These are phyloP conservation scores for Drosophila ezoana DNA, from an alignment of 2,888 invertebrate species.

Conservation along the genomic window DNA sequence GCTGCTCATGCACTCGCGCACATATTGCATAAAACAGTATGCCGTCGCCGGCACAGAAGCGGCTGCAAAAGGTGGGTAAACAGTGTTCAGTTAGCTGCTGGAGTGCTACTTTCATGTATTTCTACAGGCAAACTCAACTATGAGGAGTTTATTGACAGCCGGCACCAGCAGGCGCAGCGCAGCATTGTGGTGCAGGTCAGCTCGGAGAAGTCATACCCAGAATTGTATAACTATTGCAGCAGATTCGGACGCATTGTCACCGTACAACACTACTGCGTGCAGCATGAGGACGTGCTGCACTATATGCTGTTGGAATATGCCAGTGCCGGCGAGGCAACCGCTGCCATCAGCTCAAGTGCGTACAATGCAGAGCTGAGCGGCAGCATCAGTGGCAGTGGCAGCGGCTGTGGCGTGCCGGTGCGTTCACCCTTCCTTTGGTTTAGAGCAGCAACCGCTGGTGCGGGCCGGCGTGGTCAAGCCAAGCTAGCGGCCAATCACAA, in stretches of 20 bases:
- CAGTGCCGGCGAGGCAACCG: conserved; percentile 86
- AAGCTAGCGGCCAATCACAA: conserved; percentile 29
- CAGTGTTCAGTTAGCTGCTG: background rate
- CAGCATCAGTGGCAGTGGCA: conserved; percentile 66
- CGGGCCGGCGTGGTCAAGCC: conserved; percentile 62
- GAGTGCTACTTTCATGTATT: too few relatives aligned
- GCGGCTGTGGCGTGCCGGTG: conserved; percentile 86
- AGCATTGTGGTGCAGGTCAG: conserved; percentile 92
- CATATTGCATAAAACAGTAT: conserved; percentile 62
- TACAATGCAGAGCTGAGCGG: conserved; percentile 86
- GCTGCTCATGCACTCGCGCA: conserved; percentile 54
- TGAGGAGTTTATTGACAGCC: conserved; percentile 87
- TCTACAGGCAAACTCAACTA: conserved; percentile 80
- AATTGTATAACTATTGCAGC: conserved; percentile 89
- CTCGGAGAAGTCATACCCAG: conserved; percentile 88
- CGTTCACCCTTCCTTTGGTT: conserved; percentile 91
- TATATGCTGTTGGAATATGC: conserved; percentile 91
- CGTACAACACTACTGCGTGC: conserved; percentile 87
- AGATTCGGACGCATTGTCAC: conserved; percentile 88
- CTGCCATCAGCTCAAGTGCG: conserved; percentile 86
- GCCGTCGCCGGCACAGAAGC: conserved; percentile 23
- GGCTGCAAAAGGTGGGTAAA: conserved; percentile 30
- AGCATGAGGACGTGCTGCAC: conserved; percentile 87
- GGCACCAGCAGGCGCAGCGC: conserved; percentile 88
- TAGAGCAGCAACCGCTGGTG: conserved; percentile 84